Conservation (phyloP, 2,113 vertebrate species). For the Thinocorus orbignyianus region DNA sequence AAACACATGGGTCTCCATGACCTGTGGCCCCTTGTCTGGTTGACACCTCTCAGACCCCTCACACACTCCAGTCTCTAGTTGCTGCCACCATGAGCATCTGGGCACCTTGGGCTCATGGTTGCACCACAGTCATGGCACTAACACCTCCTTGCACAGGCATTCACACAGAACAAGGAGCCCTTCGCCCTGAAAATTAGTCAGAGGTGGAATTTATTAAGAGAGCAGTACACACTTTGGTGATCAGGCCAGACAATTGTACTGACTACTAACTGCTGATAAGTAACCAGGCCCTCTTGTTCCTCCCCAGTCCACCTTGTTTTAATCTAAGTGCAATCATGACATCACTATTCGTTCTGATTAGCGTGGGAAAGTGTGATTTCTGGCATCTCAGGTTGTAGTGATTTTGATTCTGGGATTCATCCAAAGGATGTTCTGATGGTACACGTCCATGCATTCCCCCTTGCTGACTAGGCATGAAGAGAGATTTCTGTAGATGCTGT, state of each 20-base stretch:
- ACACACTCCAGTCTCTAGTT: not conserved
- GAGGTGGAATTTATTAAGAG: not conserved
- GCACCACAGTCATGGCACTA: not conserved
- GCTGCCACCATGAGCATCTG: not conserved
- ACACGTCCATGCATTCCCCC: accelerated
- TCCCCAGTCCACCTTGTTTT: not conserved
- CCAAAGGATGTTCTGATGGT: not conserved
- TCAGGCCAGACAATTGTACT: not conserved
- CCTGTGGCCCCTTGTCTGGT: not conserved
- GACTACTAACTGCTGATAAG: not conserved
- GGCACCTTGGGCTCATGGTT: not conserved
- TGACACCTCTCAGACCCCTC: not conserved
- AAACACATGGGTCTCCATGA: not conserved
- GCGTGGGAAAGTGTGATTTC: not conserved
- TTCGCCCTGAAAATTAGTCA: not conserved
- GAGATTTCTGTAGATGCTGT: not conserved
- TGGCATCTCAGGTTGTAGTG: not conserved
- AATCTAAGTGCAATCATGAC: not conserved
- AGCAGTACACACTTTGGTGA: not conserved
- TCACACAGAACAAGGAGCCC: not conserved
- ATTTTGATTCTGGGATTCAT: not conserved
- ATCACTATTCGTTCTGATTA: not conserved
- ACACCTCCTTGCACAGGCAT: accelerated
- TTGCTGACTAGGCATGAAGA: not conserved
- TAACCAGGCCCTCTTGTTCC: not conserved